A percentile compares a stretch with the other conserved stretches of the same genome.
These are phyloP conservation scores for Ceyx cyanopectus DNA, from an alignment of 2,113 vertebrate genomes.

Conservation along the genomic window DNA sequence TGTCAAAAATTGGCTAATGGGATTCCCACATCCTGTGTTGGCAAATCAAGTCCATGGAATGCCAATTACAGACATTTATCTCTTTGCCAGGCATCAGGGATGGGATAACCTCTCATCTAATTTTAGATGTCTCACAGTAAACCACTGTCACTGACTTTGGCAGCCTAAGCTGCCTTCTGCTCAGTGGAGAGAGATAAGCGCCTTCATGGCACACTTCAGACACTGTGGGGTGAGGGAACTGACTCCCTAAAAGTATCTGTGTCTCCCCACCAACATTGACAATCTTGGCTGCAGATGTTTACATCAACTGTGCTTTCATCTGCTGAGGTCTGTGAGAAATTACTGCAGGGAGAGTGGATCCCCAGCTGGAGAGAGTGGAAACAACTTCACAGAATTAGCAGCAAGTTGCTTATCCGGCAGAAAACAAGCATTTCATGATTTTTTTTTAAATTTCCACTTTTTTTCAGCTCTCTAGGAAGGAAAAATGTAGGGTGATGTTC, in stretches of 20 bases:
- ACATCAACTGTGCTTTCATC: background rate
- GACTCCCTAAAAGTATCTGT: background rate
- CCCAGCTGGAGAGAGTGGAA: background rate
- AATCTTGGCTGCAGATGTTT: background rate
- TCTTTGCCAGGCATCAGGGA: background rate
- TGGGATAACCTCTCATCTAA: background rate
- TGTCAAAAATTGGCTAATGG: background rate
- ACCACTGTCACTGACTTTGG: background rate
- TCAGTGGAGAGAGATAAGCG: background rate
- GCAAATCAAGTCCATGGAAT: background rate
- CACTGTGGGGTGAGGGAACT: background rate
- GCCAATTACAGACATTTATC: background rate
- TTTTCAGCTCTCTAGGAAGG: background rate
- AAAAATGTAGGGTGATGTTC: background rate
- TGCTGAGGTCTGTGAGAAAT: background rate
- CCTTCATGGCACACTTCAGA: background rate
- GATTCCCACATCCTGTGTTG: constrained; percentile 11
- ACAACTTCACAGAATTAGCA: background rate
- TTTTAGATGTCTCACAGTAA: constrained; percentile 8
- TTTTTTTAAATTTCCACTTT: background rate
- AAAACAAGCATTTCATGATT: background rate
- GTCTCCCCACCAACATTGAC: background rate
- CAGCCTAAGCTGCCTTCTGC: background rate
- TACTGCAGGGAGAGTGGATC: background rate
- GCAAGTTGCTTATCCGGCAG: background rate